Base-by-base conservation (phyloP, 2,888 invertebrate species). In the Caenorhabditis japonica region DNA sequence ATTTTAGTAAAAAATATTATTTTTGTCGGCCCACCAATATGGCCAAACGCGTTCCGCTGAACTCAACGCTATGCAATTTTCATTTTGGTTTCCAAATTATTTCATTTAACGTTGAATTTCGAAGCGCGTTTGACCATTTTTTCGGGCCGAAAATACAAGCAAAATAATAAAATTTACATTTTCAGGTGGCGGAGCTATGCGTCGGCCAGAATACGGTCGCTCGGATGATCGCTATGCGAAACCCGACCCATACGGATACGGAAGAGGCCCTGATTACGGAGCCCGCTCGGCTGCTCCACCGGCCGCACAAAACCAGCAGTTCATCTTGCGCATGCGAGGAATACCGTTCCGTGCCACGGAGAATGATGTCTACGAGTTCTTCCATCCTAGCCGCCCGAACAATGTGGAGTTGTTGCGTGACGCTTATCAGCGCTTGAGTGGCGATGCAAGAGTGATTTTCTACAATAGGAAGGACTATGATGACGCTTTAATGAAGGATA, bases 291-390 rank as follows among this genome's bases (percentile, higher is more conserved):
- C 34, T 4, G 27, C 27, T 13, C 33, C 36, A 4, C 39, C 51
- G 12, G 10, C 30, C 10, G 5, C 23, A 39, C 47, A 46, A n/a
- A 43, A n/a, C 25, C 72, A 53, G 10, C 70, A 70, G 10, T 77
- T 75, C 44, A 59, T 77, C 13, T 53, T 80, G 27, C 70, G 73
- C 13, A 80, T 80, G 80, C 58, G 80, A 39, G 80, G 80, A 43
- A 66, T 80, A 0, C 80, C 80, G n/a, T 80, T 77, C 75, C 46
- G 77, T 55, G 74, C 80, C 21, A 72, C 61, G 13, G 77, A 77
- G 60, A 44, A 55, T 4, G 80, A 80, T 27, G 74, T 80, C 33
- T 72, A 71, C 30, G 74, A 76, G n/a, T 79, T 77, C 55, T 79
- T 79, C 60, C 56, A 51, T 36, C 77, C 75, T 8, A 64, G 70